phyloP scores from a whole-genome alignment of 2,113 vertebrate species.

The Panthera tigris region DNA sequence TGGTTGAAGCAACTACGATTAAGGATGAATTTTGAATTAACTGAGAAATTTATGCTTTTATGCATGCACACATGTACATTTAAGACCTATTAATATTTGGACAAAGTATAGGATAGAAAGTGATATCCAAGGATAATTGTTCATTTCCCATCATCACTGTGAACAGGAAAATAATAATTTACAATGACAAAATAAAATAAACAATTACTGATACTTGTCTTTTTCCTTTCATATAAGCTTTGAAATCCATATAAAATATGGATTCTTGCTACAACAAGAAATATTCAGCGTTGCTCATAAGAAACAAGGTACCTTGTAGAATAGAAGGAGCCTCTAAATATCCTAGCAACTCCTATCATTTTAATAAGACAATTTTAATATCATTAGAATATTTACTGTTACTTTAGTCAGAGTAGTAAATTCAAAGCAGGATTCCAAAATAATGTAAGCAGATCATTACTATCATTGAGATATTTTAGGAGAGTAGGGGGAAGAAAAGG shows the following conservation, averaged over 20 bases:
- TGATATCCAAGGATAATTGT: not conserved
- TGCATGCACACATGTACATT: not conserved
- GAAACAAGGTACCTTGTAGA: not conserved
- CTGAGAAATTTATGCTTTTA: not conserved
- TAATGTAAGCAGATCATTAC: not conserved
- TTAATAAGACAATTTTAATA: not conserved
- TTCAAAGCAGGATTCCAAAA: not conserved
- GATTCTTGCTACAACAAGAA: not conserved
- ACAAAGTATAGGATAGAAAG: not conserved
- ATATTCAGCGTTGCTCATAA: not conserved
- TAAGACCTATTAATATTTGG: not conserved
- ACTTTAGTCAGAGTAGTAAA: not conserved
- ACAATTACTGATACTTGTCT: not conserved
- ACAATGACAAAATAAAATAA: not conserved
- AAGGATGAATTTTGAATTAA: not conserved
- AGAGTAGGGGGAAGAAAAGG: not conserved
- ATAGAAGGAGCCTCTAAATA: not conserved
- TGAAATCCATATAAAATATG: not conserved
- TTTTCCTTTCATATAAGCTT: not conserved
- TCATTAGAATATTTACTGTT: not conserved
- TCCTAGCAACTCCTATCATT: not conserved
- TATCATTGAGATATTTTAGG: not conserved
- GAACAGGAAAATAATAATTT: not conserved
- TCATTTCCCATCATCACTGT: not conserved
- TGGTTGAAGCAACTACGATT: not conserved